phyloP scores from a whole-genome alignment of 2,113 vertebrate species.

The Equus quagga region DNA sequence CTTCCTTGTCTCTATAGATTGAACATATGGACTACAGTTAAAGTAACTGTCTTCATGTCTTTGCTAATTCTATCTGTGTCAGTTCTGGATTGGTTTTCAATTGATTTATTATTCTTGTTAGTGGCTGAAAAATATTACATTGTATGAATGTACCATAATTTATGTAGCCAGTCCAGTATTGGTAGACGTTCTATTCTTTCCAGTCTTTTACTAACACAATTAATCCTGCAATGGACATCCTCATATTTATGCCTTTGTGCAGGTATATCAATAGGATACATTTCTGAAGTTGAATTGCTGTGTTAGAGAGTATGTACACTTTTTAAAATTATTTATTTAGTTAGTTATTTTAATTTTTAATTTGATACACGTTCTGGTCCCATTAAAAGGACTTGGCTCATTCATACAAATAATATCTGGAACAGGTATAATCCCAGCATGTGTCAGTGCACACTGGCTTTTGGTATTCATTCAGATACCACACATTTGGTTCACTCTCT shows the following conservation, averaged over 20 bases:
- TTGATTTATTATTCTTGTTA: not conserved
- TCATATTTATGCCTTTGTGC: not conserved
- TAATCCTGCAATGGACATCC: not conserved
- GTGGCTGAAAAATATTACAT: not conserved
- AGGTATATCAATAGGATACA: not conserved
- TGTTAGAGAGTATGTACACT: not conserved
- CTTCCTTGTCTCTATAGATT: not conserved
- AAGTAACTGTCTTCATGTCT: not conserved
- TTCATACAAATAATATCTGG: not conserved
- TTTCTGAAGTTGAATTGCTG: constrained; percentile 29
- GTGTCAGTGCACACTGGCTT: not conserved
- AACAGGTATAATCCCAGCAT: not conserved
- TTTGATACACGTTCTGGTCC: not conserved
- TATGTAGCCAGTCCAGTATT: not conserved
- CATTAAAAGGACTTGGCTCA: not conserved
- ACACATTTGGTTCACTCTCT: not conserved
- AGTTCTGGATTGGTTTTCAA: constrained; percentile 17
- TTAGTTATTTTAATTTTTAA: constrained; percentile 13
- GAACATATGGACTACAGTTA: not conserved
- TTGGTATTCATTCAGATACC: not conserved
- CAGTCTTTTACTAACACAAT: not conserved
- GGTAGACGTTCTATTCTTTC: not conserved
- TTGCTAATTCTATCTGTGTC: not conserved
- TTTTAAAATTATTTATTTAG: not conserved
- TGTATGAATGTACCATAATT: not conserved